Evolutionary conservation across 2,888 invertebrate species (phyloP), one percentile per base, ranked within the genome.

Genomic region (Chrysomela aeneicollis): DNA sequence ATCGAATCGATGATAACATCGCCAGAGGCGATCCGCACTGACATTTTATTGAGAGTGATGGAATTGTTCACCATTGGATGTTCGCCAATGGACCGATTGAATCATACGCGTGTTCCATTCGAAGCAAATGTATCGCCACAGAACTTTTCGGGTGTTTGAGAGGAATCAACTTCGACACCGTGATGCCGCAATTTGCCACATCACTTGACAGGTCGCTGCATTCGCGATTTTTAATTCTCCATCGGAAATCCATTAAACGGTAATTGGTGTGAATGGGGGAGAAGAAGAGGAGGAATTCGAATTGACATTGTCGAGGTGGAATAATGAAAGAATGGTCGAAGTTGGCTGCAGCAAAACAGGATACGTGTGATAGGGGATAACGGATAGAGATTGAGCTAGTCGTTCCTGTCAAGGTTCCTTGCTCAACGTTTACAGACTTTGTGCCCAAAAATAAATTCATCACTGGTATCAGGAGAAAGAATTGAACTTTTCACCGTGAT

Each of bases 291-390:
- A 51, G 59, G 9, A 62, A 67, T 22, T 53, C 47, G 57, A 50
- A 66, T 61, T 65, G 68, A 66, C 67, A 65, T 59, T 68, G 70
- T 69, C 68, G 67, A 69, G 68, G 69, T 71, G 65, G 70, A 71
- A 71, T 75, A 74, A 74, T 73, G 74, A 75, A 74, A 69, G 71
- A 67, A 72, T 70, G 71, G 68, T 66, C 62, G 62, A 72, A 73
- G 68, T 72, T 73, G 67, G 70, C 64, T 66, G 66, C 66, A 71
- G 69, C 66, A 64, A 59, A 66, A 70, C 66, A 66, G 66, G 72
- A 65, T 53, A 54, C 52, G 59, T 59, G 70, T 70, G 65, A 70
- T 72, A 70, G 69, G 59, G 63, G 18, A 46, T 47, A 52, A 63
- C 49, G 30, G 57, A 54, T 59, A 37, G 52, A 63, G 61, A 61